Percentiles rank a stretch among this genome's conserved stretches.
Conservation (phyloP, 2,113 vertebrate species). For the Etheostoma spectabile region DNA sequence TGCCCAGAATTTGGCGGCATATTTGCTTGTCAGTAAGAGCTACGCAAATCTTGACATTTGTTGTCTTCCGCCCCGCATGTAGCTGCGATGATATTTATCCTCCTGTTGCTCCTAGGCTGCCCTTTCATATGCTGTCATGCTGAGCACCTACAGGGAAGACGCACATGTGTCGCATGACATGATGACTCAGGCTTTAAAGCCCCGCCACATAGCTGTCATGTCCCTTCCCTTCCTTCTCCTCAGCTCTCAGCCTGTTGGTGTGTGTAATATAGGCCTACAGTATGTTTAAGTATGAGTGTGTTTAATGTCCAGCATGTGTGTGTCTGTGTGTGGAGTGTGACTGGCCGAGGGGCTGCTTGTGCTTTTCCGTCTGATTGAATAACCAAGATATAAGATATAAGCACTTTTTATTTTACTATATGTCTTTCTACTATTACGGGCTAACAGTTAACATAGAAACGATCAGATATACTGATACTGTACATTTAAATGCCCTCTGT, state of each 20-base stretch:
- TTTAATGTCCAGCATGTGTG: slow-evolving; percentile 43
- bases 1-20: slow-evolving; percentile 23
- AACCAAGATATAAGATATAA: too few species aligned
- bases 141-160: slow-evolving; percentile 57
- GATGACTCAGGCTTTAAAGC: slow-evolving; percentile 80
- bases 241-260: slow-evolving; percentile 40
- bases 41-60: slow-evolving; percentile 38
- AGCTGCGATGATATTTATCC: slow-evolving; percentile 45
- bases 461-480: too few species aligned
- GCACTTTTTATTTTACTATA: too few species aligned
- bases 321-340: slow-evolving; percentile 41
- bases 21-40: slow-evolving; percentile 34
- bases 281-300: slow-evolving; percentile 33
- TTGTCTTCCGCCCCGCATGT: slow-evolving; percentile 50
- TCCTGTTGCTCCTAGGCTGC: slow-evolving; percentile 62
- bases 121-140: slow-evolving; percentile 58
- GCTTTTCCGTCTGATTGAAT: slow-evolving; percentile 67
- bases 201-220: slow-evolving; percentile 72
- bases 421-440: too few species aligned
- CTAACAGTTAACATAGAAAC: too few species aligned
- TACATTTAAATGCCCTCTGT: too few species aligned
- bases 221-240: not conserved
- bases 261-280: slow-evolving; percentile 27
- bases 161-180: slow-evolving; percentile 63
- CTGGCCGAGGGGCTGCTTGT: slow-evolving; percentile 62